Percentiles rank a stretch among this genome's conserved stretches.
Conservation (phyloP, 2,888 invertebrate species). For the Neoscelio sp. region DNA sequence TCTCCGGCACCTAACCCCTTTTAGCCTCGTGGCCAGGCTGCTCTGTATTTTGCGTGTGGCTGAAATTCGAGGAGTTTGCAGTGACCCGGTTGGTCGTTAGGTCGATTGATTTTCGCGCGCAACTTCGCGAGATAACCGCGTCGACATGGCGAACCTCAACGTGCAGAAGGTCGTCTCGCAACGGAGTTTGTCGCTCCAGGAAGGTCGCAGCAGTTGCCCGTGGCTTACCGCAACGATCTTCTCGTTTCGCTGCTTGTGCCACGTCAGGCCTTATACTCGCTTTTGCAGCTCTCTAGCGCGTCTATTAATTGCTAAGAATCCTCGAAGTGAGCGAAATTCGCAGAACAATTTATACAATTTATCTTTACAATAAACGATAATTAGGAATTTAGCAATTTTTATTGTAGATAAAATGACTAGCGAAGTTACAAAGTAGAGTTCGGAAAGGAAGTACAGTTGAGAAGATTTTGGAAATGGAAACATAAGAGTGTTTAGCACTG, state of each 20-base stretch:
- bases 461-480: too few species aligned
- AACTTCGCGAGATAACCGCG: constrained; percentile 71
- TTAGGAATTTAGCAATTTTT: background rate
- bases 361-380: constrained; percentile 15
- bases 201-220: constrained; percentile 81
- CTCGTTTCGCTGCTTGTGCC: constrained; percentile 70
- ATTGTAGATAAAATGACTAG: background rate
- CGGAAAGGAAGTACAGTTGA: too few species aligned
- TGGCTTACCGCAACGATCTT: constrained; percentile 78
- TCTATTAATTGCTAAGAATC: constrained; percentile 63
- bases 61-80: constrained; percentile 65
- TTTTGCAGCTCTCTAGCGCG: constrained; percentile 23
- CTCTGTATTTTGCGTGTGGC: constrained; percentile 58
- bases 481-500: too few species aligned
- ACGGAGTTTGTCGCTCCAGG: constrained; percentile 74
- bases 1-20: constrained; percentile 52
- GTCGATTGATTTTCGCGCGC: constrained; percentile 81
- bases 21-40: constrained; percentile 51
- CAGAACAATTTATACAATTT: constrained; percentile 43
- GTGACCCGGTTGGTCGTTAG: constrained; percentile 75
- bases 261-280: constrained; percentile 57
- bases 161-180: constrained; percentile 64
- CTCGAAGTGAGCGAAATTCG: constrained; percentile 46
- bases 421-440: too few species aligned
- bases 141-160: constrained; percentile 67